These are phyloP conservation scores for Lasioglossum calceatum DNA, from an alignment of 2,888 invertebrate species.

Conservation along the genomic window DNA sequence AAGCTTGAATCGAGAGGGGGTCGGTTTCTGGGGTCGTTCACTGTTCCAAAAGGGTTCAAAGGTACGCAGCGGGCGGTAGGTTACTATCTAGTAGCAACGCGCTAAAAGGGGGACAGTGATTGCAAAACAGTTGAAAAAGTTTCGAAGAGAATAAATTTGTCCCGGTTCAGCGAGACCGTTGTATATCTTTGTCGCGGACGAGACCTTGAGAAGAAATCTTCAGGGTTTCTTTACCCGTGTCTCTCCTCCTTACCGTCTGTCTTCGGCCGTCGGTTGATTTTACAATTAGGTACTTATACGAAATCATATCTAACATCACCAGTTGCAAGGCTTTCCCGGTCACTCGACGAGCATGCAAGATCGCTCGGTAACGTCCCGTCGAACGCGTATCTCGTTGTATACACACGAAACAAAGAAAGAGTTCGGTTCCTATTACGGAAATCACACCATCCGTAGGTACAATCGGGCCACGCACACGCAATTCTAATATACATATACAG, in stretches of 20 bases:
- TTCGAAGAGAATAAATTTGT: constrained; percentile 37
- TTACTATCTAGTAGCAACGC: constrained; percentile 11
- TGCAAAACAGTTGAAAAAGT: constrained; percentile 58
- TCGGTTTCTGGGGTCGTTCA: not conserved
- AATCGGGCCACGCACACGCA: constrained; percentile 63
- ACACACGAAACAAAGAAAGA: constrained; percentile 69
- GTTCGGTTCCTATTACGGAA: constrained; percentile 47
- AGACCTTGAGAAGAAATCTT: constrained; percentile 6
- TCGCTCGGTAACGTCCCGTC: constrained; percentile 69
- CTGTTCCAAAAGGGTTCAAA: constrained; percentile 30
- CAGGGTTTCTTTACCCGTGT: constrained; percentile 17
- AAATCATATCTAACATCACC: constrained; percentile 70
- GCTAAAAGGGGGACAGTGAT: constrained; percentile 36
- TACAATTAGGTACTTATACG: constrained; percentile 63
- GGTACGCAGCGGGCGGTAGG: constrained; percentile 1
- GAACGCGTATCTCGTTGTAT: constrained; percentile 75
- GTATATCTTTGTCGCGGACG: constrained; percentile 22
- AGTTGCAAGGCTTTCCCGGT: constrained; percentile 62
- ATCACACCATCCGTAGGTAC: constrained; percentile 61
- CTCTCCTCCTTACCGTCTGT: constrained; percentile 12
- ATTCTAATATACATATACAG: constrained; percentile 66
- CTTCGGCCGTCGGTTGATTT: constrained; percentile 51
- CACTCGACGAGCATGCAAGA: constrained; percentile 61
- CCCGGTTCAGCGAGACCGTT: not conserved
- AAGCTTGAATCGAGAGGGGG: not conserved